These are phyloP conservation scores for Myotis lucifugus DNA, from an alignment of 2,113 vertebrate species.

Conservation along the genomic window DNA sequence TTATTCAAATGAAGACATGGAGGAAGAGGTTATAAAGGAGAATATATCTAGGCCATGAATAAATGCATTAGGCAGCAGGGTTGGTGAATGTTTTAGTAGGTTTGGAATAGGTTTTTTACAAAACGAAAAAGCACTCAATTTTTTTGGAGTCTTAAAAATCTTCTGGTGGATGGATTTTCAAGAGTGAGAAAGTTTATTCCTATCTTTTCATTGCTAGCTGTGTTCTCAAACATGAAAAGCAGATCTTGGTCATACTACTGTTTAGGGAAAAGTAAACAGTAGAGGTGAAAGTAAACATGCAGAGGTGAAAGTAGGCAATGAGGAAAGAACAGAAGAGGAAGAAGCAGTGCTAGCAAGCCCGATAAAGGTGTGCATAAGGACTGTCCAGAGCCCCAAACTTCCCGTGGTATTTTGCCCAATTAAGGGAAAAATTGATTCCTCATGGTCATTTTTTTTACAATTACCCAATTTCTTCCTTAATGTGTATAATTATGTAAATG, in stretches of 20 bases:
- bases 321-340: neutral
- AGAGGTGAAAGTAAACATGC: no score
- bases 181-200: neutral
- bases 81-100: conserved; percentile 83
- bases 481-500: conserved; percentile 44
- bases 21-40: conserved; percentile 80
- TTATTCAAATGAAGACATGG: conserved; percentile 85
- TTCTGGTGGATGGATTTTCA: neutral
- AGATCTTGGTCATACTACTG: neutral
- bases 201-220: neutral
- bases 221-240: neutral
- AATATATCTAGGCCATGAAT: conserved; percentile 82
- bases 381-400: neutral
- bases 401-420: neutral
- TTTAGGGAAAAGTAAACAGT: neutral
- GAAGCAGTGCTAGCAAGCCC: neutral
- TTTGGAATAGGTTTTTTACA: conserved; percentile 72
- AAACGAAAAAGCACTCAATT: conserved; percentile 68
- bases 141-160: conserved; percentile 78
- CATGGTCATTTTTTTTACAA: neutral
- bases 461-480: neutral
- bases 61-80: conserved; percentile 81
- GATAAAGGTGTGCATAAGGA: neutral
- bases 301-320: neutral
- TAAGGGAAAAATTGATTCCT: neutral